A percentile compares a stretch with the other conserved stretches of the same genome.
Evolutionary conservation across 2,797 vertebrate genomes (phyloP).

Genomic region (Perodicticus potto): DNA sequence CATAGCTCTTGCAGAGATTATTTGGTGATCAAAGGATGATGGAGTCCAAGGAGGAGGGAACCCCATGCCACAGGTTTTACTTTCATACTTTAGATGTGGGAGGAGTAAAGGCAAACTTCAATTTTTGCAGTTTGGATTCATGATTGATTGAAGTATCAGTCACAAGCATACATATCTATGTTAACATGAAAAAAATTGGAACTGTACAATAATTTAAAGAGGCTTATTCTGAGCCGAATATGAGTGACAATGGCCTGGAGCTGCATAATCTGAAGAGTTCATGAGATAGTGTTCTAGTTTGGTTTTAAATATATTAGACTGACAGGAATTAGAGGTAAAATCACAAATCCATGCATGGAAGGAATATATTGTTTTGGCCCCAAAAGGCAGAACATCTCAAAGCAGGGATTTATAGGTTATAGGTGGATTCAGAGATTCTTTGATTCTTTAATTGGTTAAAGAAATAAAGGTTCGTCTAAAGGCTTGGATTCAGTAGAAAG

Average conservation of each 20-base stretch:
- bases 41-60: not conserved
- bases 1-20: not conserved
- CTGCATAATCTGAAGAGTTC: not conserved
- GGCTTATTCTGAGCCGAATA: not conserved
- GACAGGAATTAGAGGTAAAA: not conserved
- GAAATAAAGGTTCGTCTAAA: not conserved
- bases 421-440: not conserved
- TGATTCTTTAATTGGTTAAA: not conserved
- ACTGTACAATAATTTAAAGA: not conserved
- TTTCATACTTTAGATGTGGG: not conserved
- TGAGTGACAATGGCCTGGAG: not conserved
- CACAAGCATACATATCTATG: not conserved
- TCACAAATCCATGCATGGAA: not conserved
- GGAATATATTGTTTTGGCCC: not conserved
- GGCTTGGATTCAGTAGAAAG: no score
- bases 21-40: not conserved
- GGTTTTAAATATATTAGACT: not conserved
- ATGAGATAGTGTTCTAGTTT: not conserved
- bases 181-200: no score
- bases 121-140: not conserved
- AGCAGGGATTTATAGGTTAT: not conserved
- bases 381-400: not conserved
- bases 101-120: not conserved
- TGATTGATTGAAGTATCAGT: not conserved
- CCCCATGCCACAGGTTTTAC: not conserved